These are phyloP conservation scores for Cylas formicarius DNA, from an alignment of 1,140 invertebrate species.

Conservation along the genomic window DNA sequence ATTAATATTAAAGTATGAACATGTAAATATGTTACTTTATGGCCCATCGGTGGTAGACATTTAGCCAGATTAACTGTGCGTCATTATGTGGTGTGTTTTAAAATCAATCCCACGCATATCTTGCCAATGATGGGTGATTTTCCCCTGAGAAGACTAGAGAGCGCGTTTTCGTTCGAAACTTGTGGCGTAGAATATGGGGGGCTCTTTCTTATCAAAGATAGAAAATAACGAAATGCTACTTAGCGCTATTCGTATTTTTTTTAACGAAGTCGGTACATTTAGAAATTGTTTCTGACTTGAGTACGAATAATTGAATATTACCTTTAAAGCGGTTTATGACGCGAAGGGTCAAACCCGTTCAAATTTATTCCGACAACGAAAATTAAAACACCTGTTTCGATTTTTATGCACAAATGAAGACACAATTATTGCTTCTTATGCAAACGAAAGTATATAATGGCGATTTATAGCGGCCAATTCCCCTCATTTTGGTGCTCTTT, in stretches of 20 bases:
- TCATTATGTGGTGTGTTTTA: constrained; percentile 22
- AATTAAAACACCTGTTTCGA: background rate
- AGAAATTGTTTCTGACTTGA: constrained; percentile 1
- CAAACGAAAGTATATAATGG: constrained; percentile 20
- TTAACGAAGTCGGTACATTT: background rate
- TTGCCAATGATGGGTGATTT: constrained; percentile 37
- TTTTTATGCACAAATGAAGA: constrained; percentile 1
- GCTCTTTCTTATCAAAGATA: constrained; percentile 7
- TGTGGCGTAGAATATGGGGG: constrained; percentile 28
- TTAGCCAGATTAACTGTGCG: constrained; percentile 22
- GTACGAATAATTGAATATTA: constrained; percentile 14
- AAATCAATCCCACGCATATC: constrained; percentile 2
- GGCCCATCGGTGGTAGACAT: constrained; percentile 21
- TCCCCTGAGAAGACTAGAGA: constrained; percentile 27
- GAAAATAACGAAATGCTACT: constrained; percentile 10
- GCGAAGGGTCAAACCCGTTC: background rate
- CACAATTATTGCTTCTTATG: background rate
- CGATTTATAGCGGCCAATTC: constrained; percentile 31
- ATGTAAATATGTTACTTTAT: constrained; percentile 26
- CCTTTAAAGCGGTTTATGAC: constrained; percentile 1
- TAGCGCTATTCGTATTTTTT: constrained; percentile 4
- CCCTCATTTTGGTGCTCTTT: constrained; percentile 31
- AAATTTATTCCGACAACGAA: constrained; percentile 4
- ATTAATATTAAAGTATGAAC: constrained; percentile 20
- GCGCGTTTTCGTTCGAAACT: constrained; percentile 22